Base-by-base conservation (phyloP, 1,140 invertebrate species). In the Pachyrhynchus sulphureomaculatus region DNA sequence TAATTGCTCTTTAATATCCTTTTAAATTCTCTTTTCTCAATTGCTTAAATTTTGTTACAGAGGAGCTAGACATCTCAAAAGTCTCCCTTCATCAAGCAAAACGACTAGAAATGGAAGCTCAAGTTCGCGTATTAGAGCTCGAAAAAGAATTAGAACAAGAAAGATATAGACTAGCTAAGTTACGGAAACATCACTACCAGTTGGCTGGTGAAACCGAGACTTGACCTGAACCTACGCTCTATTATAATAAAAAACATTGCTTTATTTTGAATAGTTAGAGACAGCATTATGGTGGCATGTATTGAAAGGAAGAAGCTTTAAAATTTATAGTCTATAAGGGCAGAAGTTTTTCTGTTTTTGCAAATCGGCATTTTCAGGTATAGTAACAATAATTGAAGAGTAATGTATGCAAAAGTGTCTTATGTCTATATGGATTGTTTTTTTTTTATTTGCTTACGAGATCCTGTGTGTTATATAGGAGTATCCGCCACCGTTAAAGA, bases 61-160 rank as follows among this genome's bases (percentile, higher is more conserved):
- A 92, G 68, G 89, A 93, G 59, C 81, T 97, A 64, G 95, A 99
- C 78, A 89, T 98, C 69, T 87, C 88, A 2, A 87, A 90, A 65
- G 75, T 99, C 49, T 90, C 90, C 48, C 80, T 98, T 48, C 96
- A 98, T 74, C 92, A 97, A 76, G 91, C 96, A 0, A 97, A 99
- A 75, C 86, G 89, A 41, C 79, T 94, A 65, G 96, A 98, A 82
- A 97, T 98, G 92, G 95, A 99, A 76, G 87, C 91, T 47, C 93
- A 95, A 76, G 91, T 95, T 13, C 85, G 88, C 68, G 89, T 98
- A 41, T 80, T 99, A 42, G 93, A 99, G 81, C 80, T 98, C 42
- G 96, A 99, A 75, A 89, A 89, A 62, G 86, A 89, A 64, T 78
- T 99, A 42, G 89, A 94, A 69, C 89, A 89, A 65, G 95, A 98